Conservation (phyloP, 2,888 invertebrate species). For the Dioctria linearis region DNA sequence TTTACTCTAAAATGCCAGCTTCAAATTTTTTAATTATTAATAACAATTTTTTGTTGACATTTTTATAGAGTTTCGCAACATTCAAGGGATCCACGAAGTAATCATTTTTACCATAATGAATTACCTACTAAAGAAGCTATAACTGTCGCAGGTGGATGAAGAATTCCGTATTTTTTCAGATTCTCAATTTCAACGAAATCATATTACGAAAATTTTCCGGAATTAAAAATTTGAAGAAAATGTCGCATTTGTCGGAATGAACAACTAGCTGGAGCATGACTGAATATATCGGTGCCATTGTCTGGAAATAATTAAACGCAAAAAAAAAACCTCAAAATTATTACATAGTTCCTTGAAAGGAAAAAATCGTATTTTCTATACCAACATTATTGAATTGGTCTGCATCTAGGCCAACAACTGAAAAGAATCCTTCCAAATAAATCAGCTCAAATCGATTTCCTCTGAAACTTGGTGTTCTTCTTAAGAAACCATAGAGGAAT, state of each 20-base stretch:
- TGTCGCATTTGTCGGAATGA: constrained; percentile 71
- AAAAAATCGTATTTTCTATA: background rate
- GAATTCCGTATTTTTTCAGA: constrained; percentile 71
- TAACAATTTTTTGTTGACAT: constrained; percentile 71
- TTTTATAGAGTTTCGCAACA: constrained; percentile 72
- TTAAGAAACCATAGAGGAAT: background rate
- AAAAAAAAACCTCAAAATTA: background rate
- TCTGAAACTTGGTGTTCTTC: constrained; percentile 14
- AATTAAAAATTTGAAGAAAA: too few relatives aligned
- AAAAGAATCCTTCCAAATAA: constrained; percentile 24
- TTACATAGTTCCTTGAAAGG: too few relatives aligned
- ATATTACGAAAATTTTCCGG: too few relatives aligned
- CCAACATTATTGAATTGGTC: constrained; percentile 21
- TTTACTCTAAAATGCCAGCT: constrained; percentile 31
- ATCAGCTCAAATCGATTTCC: background rate
- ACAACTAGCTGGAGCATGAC: constrained; percentile 71
- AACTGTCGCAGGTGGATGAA: constrained; percentile 72
- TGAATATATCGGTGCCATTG: constrained; percentile 71
- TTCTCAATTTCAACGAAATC: constrained; percentile 71
- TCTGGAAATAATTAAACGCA: constrained; percentile 61
- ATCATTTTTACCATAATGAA: constrained; percentile 77
- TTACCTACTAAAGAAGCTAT: constrained; percentile 72
- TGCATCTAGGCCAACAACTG: constrained; percentile 10
- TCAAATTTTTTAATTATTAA: constrained; percentile 11
- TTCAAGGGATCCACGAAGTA: constrained; percentile 76